Conservation (phyloP, 2,888 invertebrate species). For the Sussaba pulchella region DNA sequence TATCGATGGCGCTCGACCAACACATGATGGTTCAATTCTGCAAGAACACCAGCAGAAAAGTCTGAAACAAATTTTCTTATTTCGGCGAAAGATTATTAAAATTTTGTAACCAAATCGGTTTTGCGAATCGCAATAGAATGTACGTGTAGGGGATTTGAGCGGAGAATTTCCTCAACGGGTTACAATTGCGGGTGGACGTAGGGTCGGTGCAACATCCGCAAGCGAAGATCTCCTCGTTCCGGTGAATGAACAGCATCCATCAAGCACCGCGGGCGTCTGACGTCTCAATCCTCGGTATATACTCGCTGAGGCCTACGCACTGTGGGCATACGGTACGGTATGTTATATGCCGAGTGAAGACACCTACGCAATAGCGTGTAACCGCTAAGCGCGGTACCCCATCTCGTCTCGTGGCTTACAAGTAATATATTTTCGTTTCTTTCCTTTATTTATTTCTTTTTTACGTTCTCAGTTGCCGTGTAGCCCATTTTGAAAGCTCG, state of each 20-base stretch:
- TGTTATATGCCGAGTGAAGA: conserved; percentile 53
- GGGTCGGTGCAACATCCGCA: conserved; percentile 74
- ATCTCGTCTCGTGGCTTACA: conserved; percentile 40
- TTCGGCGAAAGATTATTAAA: not conserved
- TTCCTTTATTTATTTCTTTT: conserved; percentile 3
- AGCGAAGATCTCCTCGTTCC: conserved; percentile 80
- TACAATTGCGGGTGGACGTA: conserved; percentile 36
- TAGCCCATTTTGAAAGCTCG: conserved; percentile 50
- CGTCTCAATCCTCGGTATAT: conserved; percentile 82
- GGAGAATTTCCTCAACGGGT: conserved; percentile 31
- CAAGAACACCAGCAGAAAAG: too few species aligned
- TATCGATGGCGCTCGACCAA: too few species aligned
- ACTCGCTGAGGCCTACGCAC: conserved; percentile 58
- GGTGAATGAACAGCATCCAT: conserved; percentile 82
- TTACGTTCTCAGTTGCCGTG: conserved; percentile 32
- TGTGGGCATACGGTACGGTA: conserved; percentile 50
- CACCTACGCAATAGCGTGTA: conserved; percentile 68
- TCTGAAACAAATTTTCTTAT: not conserved
- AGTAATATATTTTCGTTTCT: not conserved
- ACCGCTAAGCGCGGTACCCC: conserved; percentile 60
- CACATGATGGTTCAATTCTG: too few species aligned
- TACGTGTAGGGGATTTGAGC: conserved; percentile 3
- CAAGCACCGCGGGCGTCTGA: conserved; percentile 83
- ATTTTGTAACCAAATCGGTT: not conserved
- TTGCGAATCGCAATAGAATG: not conserved